Conservation (phyloP, 2,888 invertebrate species). For the Incurvaria masculella region DNA sequence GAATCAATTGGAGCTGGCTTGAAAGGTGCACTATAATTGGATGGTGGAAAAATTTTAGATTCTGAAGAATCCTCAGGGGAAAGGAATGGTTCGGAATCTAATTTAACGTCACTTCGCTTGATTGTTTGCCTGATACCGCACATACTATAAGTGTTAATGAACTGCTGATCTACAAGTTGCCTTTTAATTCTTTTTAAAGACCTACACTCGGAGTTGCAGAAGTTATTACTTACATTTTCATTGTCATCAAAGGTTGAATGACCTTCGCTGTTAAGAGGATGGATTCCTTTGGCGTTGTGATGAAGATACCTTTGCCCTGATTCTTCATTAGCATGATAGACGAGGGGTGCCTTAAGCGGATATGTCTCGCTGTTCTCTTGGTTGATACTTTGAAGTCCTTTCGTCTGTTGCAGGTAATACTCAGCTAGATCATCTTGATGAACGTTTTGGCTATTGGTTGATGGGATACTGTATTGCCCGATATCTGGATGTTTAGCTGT, state of each 20-base stretch:
- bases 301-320: slow-evolving; percentile 32
- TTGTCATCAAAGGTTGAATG: no score
- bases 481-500: slow-evolving; percentile 8
- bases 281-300: slow-evolving; percentile 31
- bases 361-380: background rate
- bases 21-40: background rate
- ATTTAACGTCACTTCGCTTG: background rate
- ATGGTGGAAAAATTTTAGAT: background rate
- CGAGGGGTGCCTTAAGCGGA: no score
- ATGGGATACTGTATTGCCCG: background rate
- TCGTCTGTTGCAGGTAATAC: background rate
- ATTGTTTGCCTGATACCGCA: background rate
- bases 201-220: background rate
- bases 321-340: slow-evolving; percentile 17
- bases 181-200: background rate
- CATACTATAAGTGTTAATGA: background rate
- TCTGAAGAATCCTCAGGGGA: background rate
- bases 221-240: slow-evolving; percentile 37
- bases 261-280: slow-evolving; percentile 37
- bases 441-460: background rate
- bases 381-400: slow-evolving; percentile 1
- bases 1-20: background rate
- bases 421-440: background rate
- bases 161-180: background rate
- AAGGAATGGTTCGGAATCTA: background rate